Conservation (phyloP, 2,113 vertebrate genomes). For the Megaceryle torquata region DNA sequence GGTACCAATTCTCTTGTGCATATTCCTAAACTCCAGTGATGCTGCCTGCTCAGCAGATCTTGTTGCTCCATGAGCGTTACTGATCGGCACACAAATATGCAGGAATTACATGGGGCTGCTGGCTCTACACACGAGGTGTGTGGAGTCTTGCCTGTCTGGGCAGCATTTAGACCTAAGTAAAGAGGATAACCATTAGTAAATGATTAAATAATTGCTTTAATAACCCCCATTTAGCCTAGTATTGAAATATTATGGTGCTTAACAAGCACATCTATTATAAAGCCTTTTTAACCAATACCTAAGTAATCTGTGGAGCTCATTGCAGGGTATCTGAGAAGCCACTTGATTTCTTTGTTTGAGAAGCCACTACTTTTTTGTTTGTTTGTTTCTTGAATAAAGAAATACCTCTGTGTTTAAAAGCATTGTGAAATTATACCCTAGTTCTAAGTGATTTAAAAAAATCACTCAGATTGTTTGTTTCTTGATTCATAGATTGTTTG, state of each 20-base stretch:
- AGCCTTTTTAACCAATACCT: neutral
- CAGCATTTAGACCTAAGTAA: neutral
- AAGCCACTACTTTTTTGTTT: neutral
- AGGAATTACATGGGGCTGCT: neutral
- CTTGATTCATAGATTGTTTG: too few relatives aligned
- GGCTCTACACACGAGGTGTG: neutral
- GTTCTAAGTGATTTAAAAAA: neutral
- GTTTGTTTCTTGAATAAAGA: neutral
- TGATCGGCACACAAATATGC: accelerated
- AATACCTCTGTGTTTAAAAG: neutral
- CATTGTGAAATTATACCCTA: neutral
- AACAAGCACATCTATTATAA: neutral
- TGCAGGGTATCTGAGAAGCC: neutral
- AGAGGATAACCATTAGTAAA: neutral
- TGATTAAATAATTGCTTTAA: neutral
- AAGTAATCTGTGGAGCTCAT: neutral
- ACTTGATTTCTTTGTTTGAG: neutral
- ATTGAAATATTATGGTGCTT: neutral
- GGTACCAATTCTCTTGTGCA: neutral
- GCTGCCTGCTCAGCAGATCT: accelerated
- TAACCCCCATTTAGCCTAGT: neutral
- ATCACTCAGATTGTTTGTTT: too few relatives aligned
- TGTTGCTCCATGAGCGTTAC: neutral
- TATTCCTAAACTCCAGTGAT: accelerated
- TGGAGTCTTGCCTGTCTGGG: neutral